Evolutionary conservation across 2,888 invertebrate genomes (phyloP), one percentile per base, ranked within the genome.

Genomic region (Prenolepis imparis): DNA sequence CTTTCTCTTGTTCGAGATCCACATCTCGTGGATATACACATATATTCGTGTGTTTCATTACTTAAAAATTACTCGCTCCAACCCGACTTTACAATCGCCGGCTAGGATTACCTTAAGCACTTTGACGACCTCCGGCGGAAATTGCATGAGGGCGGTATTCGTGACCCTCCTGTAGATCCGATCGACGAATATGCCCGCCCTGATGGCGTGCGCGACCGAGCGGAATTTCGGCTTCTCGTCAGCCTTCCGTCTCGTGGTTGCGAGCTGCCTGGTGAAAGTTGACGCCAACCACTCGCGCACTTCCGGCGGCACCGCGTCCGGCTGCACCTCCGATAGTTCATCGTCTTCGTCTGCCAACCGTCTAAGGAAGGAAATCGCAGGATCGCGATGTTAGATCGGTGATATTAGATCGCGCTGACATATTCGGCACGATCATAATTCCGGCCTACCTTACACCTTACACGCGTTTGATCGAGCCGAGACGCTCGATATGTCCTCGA

Each of bases 251-350:
- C 97, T 96, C 82, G 97, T 97, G 83, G 97, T 97, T 85, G 97
- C 97, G 95, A 97, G 96, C 95, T 98, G 98, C 88, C 98, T 96
- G 55, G 99, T 99, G 95, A 99, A 99, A 66, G 99, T 99, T 84
- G 98, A 98, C 84, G 99, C 98, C 94, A 99, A 95, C 99, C 99
- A 99, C 95, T 99, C 99, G 91, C 99, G 96, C 63, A 99, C 99
- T 95, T 99, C 99, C 84, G 98, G 98, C 59, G 99, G 99, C 73
- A 99, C 99, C 15, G 98, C 98, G 94, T 99, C 99, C 78, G 99
- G 98, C 93, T 99, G 98, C 81, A 99, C 99, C 95, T 99, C 99
- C 64, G 98, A 98, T 90, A 99, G 95, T 95, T 99, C 99, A 95
- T 99, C 99, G 95, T 99, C 99, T 95, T 99, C 99, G 92, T 98